These are phyloP conservation scores for Poeciliopsis turrubarensis DNA, from an alignment of 2,113 vertebrate species.

Conservation along the genomic window DNA sequence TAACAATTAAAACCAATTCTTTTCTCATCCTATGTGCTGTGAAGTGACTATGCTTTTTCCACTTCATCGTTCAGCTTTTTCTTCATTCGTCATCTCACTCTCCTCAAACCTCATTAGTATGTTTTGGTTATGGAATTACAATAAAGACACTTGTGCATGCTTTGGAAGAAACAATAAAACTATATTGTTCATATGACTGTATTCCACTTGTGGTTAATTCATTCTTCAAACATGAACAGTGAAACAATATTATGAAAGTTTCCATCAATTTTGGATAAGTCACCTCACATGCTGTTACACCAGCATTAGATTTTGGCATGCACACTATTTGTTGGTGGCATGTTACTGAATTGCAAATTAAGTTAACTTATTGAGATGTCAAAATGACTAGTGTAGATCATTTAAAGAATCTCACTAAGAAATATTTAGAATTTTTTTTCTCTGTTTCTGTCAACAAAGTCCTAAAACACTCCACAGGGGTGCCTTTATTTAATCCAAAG, in stretches of 20 bases:
- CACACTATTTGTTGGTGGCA: neutral
- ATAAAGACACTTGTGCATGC: constrained; percentile 56
- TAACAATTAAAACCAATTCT: constrained; percentile 6
- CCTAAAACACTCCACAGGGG: neutral
- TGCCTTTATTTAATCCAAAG: no score
- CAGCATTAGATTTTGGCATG: constrained; percentile 13
- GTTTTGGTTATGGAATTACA: constrained; percentile 68
- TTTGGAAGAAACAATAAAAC: constrained; percentile 61
- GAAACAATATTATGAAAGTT: constrained; percentile 34
- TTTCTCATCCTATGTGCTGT: constrained; percentile 17
- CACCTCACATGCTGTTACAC: constrained; percentile 18
- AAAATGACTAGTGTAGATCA: neutral
- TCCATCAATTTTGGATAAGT: constrained; percentile 17
- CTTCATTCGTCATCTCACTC: constrained; percentile 29
- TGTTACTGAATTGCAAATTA: neutral
- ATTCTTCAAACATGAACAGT: constrained; percentile 48
- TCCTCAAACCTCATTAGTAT: constrained; percentile 49
- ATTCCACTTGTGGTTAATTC: constrained; percentile 65
- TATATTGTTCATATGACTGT: constrained; percentile 57
- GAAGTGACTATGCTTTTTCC: constrained; percentile 34
- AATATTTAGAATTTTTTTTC: neutral
- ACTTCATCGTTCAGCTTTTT: neutral
- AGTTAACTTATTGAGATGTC: neutral
- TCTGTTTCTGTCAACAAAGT: neutral
- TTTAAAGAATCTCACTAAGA: no score